These are phyloP conservation scores for Danaus plexippus DNA, from an alignment of 1,140 invertebrate species.

Conservation along the genomic window DNA sequence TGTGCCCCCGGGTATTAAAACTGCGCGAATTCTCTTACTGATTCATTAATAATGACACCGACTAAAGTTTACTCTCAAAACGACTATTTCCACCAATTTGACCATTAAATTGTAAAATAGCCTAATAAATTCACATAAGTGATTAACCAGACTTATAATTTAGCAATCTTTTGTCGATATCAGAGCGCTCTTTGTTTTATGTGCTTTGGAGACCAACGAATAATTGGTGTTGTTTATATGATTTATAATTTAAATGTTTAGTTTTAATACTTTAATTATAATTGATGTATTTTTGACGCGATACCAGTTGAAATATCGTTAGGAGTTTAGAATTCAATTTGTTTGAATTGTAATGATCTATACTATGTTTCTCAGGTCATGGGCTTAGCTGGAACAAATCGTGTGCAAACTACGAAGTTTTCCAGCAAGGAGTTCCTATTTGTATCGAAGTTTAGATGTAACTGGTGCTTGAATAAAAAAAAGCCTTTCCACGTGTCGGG, in stretches of 20 bases:
- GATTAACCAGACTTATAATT: conserved; percentile 48
- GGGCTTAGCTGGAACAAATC: too few relatives aligned
- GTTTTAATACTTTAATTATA: too few relatives aligned
- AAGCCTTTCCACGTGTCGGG: conserved; percentile 43
- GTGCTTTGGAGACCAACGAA: conserved; percentile 18
- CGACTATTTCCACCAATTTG: conserved; percentile 51
- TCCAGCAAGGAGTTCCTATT: too few relatives aligned
- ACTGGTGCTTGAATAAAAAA: background rate
- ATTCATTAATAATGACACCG: conserved; percentile 52
- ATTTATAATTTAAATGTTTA: too few relatives aligned
- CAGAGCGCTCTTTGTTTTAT: conserved; percentile 38
- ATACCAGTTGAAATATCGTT: too few relatives aligned
- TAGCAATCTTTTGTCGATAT: conserved; percentile 37
- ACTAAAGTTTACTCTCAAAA: conserved; percentile 41
- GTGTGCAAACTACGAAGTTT: too few relatives aligned
- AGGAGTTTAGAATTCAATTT: too few relatives aligned
- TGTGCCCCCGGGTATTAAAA: conserved; percentile 33
- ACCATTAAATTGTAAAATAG: conserved; percentile 43
- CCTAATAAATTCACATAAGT: conserved; percentile 50
- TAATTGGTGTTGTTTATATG: too few relatives aligned
- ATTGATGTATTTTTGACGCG: too few relatives aligned
- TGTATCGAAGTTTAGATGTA: too few relatives aligned
- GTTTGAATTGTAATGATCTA: too few relatives aligned
- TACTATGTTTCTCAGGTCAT: too few relatives aligned
- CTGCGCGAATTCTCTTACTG: conserved; percentile 43